phyloP scores from a whole-genome alignment of 2,797 vertebrate species.

The Pipistrellus pygmaeus region DNA sequence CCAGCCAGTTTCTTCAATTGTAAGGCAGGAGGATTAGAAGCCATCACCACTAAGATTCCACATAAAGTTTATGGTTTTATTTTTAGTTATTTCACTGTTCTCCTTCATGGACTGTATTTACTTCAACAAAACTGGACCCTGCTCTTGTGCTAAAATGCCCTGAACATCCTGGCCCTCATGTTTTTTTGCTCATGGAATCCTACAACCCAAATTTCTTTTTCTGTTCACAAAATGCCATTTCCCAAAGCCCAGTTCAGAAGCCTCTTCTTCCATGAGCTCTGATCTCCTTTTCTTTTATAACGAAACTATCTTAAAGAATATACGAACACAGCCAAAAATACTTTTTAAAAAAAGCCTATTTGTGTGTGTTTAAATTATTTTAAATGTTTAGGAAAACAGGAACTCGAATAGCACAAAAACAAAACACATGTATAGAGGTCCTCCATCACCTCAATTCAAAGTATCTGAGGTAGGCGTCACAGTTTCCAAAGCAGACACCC shows the following conservation, averaged over 20 bases:
- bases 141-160: background rate
- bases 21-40: background rate
- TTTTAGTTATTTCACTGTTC: constrained; percentile 22
- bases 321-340: constrained; percentile 31
- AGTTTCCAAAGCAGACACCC: background rate
- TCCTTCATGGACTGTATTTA: background rate
- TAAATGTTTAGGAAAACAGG: constrained; percentile 10
- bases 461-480: background rate
- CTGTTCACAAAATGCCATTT: background rate
- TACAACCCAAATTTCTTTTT: background rate
- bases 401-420: background rate
- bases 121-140: background rate
- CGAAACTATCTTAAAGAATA: constrained; percentile 1
- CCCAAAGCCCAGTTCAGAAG: background rate
- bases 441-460: background rate
- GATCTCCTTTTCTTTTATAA: background rate
- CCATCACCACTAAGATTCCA: background rate
- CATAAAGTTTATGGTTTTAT: background rate
- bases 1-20: background rate
- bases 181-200: background rate
- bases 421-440: background rate
- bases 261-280: too few relatives aligned
- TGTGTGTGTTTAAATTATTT: background rate
- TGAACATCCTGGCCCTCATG: background rate
- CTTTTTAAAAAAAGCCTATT: background rate